phyloP scores from a whole-genome alignment of 2,888 invertebrate genomes.

The Ormyrus thymus region DNA sequence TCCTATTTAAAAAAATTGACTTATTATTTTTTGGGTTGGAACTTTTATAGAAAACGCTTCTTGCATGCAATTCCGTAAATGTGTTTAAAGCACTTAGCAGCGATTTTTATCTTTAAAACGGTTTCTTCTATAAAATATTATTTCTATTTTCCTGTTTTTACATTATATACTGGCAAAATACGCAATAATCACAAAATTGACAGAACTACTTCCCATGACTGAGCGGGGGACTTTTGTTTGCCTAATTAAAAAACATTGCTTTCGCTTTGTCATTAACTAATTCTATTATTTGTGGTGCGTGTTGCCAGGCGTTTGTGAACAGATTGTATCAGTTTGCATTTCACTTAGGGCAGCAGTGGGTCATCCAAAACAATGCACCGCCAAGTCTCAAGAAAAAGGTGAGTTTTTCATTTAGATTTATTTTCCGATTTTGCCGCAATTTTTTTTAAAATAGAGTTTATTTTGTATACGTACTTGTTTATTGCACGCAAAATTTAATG shows the following conservation, averaged over 20 bases:
- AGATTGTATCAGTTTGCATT: slow-evolving; percentile 82
- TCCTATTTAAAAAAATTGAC: slow-evolving; percentile 18
- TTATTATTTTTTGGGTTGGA: slow-evolving; percentile 46
- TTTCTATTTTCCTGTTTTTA: slow-evolving; percentile 5
- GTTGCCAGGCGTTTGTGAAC: slow-evolving; percentile 78
- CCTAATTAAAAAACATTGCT: slow-evolving; percentile 59
- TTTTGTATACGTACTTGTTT: slow-evolving; percentile 3
- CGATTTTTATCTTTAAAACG: slow-evolving; percentile 9
- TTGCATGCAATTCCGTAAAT: slow-evolving; percentile 40
- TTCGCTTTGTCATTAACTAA: slow-evolving; percentile 73
- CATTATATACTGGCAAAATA: slow-evolving; percentile 53
- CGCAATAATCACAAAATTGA: slow-evolving; percentile 52
- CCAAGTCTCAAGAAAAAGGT: slow-evolving; percentile 82
- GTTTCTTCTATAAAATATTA: slow-evolving; percentile 26
- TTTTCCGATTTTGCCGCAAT: slow-evolving; percentile 1
- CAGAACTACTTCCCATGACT: slow-evolving; percentile 17
- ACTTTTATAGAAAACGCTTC: slow-evolving; percentile 47
- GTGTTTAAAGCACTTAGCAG: not conserved
- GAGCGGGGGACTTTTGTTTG: slow-evolving; percentile 35
- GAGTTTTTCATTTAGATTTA: slow-evolving; percentile 65
- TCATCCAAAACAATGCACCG: slow-evolving; percentile 78
- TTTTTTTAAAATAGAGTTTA: slow-evolving; percentile 7
- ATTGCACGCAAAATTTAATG: slow-evolving; percentile 36
- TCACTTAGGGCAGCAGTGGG: slow-evolving; percentile 90
- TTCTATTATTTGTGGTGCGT: slow-evolving; percentile 76